Evolutionary conservation across 2,888 invertebrate species (phyloP), one percentile per base, ranked within the genome.

Genomic region (Octodonta nipae): DNA sequence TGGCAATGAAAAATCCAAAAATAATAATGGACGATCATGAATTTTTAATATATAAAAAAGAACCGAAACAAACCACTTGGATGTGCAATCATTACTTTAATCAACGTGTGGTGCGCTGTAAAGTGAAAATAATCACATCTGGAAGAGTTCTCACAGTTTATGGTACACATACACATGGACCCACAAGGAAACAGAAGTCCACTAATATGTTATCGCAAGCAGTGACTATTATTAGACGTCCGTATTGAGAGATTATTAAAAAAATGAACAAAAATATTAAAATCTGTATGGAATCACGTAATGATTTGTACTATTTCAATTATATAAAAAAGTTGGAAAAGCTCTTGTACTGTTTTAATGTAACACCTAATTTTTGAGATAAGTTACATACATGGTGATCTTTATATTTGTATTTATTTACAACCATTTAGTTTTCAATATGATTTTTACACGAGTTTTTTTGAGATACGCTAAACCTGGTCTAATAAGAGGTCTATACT

Each of bases 1-100:
- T 47, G 13, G 51, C 48, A 4, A 48, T 38, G 27, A 48, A 47
- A 29, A 49, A 52, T 35, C 51, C 51, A 26, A 51, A 48, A 41
- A 46, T 52, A 26, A 41, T 51, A 5, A 26, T 52, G 11, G 49
- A 52, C 13, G 40, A 39, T 17, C 41, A 46, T 30, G 42, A 44
- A 11, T 49, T 44, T 36, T 30, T 49, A 5, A 40, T 44, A 11
- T 39, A 46, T 28, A 46, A 35, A 31, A 45, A 45, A 35, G 43
- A 44, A 24, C 17, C 30, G 1, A 41, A 36, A 17, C 41, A 42
- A 28, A 51, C 51, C 2, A 43, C 40, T 8, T 51, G 51, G 51
- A 30, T 39, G 13, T 51, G 51, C 33, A 43, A 35, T 25, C 39
- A 46, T 16, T 51, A 51, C 32, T 50, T 46, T 35, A 50, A 49